A percentile compares a stretch with the other conserved stretches of the same genome.
phyloP scores from a whole-genome alignment of 64 coral and sea anemone species.

The Pocillopora damicornis region DNA sequence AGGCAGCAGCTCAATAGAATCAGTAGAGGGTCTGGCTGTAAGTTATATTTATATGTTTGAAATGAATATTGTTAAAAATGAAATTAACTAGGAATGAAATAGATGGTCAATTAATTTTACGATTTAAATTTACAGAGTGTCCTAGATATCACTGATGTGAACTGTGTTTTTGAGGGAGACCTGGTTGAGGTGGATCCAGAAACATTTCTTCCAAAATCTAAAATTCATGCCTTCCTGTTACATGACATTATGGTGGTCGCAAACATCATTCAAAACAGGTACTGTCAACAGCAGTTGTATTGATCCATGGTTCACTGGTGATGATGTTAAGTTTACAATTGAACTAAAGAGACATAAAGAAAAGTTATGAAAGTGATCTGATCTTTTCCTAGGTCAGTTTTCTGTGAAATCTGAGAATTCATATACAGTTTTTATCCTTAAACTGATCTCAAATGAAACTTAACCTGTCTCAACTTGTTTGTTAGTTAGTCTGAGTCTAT shows the following conservation, averaged over 20 bases:
- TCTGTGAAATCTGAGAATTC: too few relatives aligned
- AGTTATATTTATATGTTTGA: conserved; percentile 29
- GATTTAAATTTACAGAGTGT: conserved; percentile 52
- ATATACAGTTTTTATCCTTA: too few relatives aligned
- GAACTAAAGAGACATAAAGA: neutral
- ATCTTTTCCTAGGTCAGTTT: too few relatives aligned
- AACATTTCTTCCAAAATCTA: conserved; percentile 66
- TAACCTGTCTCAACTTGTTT: too few relatives aligned
- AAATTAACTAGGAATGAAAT: too few relatives aligned
- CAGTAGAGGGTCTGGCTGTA: conserved; percentile 90
- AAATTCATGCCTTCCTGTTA: conserved; percentile 75
- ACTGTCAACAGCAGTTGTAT: neutral
- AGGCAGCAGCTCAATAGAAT: conserved; percentile 82
- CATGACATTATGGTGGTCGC: conserved; percentile 86
- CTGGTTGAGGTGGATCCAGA: conserved; percentile 76
- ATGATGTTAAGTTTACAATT: neutral
- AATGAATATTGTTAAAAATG: neutral
- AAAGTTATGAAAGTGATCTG: too few relatives aligned
- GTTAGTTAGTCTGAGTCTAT: too few relatives aligned
- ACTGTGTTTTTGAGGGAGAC: conserved; percentile 93
- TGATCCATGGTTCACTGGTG: neutral
- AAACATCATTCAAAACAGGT: conserved; percentile 89
- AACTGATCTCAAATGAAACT: too few relatives aligned
- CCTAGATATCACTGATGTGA: conserved; percentile 82
- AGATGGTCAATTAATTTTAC: neutral